Base-by-base conservation (phyloP, 2,113 vertebrate genomes). In the Pelecanus crispus region DNA sequence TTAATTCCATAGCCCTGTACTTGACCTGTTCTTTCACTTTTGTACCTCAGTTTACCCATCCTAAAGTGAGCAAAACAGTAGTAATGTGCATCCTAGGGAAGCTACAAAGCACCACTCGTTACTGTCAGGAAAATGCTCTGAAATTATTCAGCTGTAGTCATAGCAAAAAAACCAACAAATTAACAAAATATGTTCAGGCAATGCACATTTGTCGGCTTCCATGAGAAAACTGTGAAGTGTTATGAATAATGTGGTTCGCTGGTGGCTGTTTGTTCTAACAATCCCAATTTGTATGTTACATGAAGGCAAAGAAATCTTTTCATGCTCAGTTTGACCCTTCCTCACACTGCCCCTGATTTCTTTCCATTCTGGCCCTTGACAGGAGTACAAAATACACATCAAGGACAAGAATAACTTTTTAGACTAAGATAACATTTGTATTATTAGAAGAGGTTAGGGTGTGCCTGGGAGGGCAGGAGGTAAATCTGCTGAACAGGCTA, bases 111-210 rank as follows among this genome's bases (percentile, higher is more conserved):
- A 85, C 72, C 49, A 40, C 85, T 88, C 90, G 77, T 86, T 89
- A 90, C 73, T 89, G 66, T 71, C 91, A 90, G 62, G 74, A 95
- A 96, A 97, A 90, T 19, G 65, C 72, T 90, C 59, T 77, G 61
- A 92, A 83, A 89, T 95, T 92, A 91, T 95, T 96, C 93, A 96
- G 82, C 92, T 90, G 59, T 88, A 92, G 94, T 94, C 87, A 94
- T 85, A 95, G 84, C 58, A 95, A 90, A 81, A 86, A 86, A 56
- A 8, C 34, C 65, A 78, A 96, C 1, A 16, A 97, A 87, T 96
- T 97, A 97, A 95, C 90, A 92, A 97, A 97, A 95, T 95, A 92
- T 95, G 94, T 95, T 96, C 90, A 97, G 89, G 88, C 94, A 97
- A 88, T 58, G 87, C 92, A 90, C 93, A 86, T 96, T 96, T 97